phyloP scores from a whole-genome alignment of 2,113 vertebrate species.

The Phrynosoma platyrhinos region DNA sequence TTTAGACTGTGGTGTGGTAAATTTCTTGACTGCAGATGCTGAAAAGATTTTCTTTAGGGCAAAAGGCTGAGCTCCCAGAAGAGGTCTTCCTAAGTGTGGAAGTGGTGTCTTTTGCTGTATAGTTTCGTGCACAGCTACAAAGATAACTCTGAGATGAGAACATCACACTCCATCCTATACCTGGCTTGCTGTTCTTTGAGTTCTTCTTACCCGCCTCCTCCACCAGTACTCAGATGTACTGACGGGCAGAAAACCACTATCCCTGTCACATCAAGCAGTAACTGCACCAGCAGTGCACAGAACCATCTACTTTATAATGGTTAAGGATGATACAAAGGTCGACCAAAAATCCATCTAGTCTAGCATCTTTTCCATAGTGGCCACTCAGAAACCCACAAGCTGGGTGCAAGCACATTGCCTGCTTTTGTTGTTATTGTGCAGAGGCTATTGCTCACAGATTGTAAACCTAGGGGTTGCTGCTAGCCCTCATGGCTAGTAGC shows the following conservation, averaged over 20 bases:
- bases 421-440: not conserved
- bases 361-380: not conserved
- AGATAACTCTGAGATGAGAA: not conserved
- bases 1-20: not conserved
- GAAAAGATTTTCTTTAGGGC: not conserved
- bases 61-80: not conserved
- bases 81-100: not conserved
- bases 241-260: not conserved
- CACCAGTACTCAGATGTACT: not conserved
- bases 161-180: not conserved
- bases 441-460: not conserved
- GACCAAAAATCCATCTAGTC: not conserved
- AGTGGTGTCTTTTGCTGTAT: not conserved
- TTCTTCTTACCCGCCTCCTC: not conserved
- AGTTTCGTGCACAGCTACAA: not conserved
- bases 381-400: not conserved
- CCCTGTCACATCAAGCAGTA: not conserved
- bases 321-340: not conserved
- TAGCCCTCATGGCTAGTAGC: not conserved
- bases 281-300: not conserved
- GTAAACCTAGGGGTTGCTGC: not conserved
- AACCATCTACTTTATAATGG: not conserved
- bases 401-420: not conserved
- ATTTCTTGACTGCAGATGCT: not conserved
- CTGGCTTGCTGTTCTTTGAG: not conserved